Conservation (phyloP, 2,888 invertebrate species). For the Branchipolynoe longqiensis region DNA sequence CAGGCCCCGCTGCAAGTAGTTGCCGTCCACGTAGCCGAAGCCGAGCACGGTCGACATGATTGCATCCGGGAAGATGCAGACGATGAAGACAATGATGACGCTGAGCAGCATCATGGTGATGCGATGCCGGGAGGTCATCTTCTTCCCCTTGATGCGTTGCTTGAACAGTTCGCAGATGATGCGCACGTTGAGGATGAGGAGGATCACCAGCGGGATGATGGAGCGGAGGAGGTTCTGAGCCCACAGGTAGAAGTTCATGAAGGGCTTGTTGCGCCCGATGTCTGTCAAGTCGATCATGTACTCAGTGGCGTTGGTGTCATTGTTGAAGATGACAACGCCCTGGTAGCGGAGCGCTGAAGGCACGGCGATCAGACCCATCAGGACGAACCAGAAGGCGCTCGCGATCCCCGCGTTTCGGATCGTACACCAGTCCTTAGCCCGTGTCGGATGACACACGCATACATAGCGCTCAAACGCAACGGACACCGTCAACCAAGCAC, state of each 20-base stretch:
- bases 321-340: conserved; percentile 63
- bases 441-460: conserved; percentile 75
- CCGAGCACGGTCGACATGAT: conserved; percentile 69
- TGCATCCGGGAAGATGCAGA: conserved; percentile 69
- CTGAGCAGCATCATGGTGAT: conserved; percentile 70
- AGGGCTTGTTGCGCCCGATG: conserved; percentile 73
- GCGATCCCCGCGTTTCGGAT: conserved; percentile 69
- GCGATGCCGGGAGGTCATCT: conserved; percentile 66
- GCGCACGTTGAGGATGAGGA: conserved; percentile 76
- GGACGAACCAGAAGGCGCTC: conserved; percentile 75
- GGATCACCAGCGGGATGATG: conserved; percentile 78
- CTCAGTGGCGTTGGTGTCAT: conserved; percentile 69
- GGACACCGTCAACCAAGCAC: conserved; percentile 78
- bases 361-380: conserved; percentile 75
- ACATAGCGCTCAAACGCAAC: conserved; percentile 79
- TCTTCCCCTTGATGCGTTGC: conserved; percentile 71
- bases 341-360: conserved; percentile 77
- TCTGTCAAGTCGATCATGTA: conserved; percentile 71
- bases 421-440: conserved; percentile 73
- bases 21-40: conserved; percentile 69
- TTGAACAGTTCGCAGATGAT: conserved; percentile 78
- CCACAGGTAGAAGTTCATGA: conserved; percentile 78
- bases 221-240: conserved; percentile 78
- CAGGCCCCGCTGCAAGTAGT: conserved; percentile 67
- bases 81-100: conserved; percentile 68